phyloP scores from a whole-genome alignment of 2,888 invertebrate genomes.

The Drosophila kanekoi region DNA sequence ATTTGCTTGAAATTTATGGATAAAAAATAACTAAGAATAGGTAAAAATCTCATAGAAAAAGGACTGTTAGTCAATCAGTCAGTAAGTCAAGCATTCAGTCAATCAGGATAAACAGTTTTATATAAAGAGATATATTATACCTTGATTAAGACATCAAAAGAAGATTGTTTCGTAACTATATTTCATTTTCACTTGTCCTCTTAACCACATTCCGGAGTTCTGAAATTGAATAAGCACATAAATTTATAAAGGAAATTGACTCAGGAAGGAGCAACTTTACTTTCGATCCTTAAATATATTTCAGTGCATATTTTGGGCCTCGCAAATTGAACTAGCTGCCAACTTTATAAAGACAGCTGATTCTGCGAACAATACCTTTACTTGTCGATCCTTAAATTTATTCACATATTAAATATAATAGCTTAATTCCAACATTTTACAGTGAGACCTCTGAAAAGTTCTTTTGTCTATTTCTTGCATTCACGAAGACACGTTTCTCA shows the following conservation, averaged over 20 bases:
- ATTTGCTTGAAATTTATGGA: neutral
- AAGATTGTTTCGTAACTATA: too few species aligned
- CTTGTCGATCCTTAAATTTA: neutral
- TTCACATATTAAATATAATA: neutral
- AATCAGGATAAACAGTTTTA: too few species aligned
- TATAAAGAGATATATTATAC: too few species aligned
- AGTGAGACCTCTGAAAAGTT: neutral
- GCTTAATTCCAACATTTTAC: neutral
- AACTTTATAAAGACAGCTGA: neutral
- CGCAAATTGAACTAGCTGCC: neutral
- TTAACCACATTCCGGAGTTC: too few species aligned
- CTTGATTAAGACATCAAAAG: too few species aligned
- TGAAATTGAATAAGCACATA: too few species aligned
- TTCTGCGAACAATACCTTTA: neutral
- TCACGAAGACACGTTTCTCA: constrained; percentile 37
- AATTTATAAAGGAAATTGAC: too few species aligned
- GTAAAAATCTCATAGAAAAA: neutral
- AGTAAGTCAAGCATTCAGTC: too few species aligned
- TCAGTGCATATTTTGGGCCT: neutral
- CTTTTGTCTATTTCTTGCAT: constrained; percentile 27
- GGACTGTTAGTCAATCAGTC: too few species aligned
- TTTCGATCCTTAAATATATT: neutral
- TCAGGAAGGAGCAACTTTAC: neutral
- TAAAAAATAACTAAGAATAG: neutral
- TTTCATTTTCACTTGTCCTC: too few species aligned